Evolutionary conservation across 2,888 invertebrate genomes (phyloP), one percentile per base, ranked within the genome.

Genomic region (Agrotis puta): DNA sequence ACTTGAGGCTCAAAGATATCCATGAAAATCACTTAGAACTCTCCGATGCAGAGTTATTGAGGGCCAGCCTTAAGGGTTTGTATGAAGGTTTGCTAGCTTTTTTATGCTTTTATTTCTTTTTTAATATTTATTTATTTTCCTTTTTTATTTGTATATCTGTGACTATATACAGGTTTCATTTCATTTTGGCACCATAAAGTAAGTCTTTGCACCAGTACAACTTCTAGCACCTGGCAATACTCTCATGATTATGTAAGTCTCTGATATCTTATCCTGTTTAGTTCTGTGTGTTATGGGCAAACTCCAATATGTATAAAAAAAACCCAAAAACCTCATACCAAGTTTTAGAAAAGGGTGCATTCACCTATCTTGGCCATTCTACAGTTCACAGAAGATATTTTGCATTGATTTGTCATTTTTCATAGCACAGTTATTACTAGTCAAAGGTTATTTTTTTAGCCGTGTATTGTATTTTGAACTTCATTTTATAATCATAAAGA

Each of bases 1-100:
- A 98, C 91, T 89, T 97, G 69, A 98, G 97, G 92, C 95, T 98
- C 84, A 97, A 97, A 87, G 91, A 94, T 48, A 96, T 98, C 66
- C 97, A 97, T 87, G 98, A 98, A 61, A 97, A 96, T 83, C 97
- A 97, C 85, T 94, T 98, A 75, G 97, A 97, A 57, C 94, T 97
- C 74, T 97, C 98, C 65, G 98, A 98, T 93, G 97, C 98, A 18
- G 98, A 99, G 85, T 97, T 97, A 24, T 96, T 98, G 68, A 97
- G 98, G 87, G 96, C 97, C 51, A 98, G 97, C 80, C 94, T 99
- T n/a, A 99, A 99, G 97, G 98, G 98, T 98, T 53, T 79, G 82
- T 82, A 79, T 73, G 79, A 82, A 78, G 82, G 82, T 79, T 73
- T 79, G 74, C 61, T 61, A 1, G 72, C 56, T 81, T 78, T 70